Evolutionary conservation across 2,888 invertebrate genomes (phyloP), one percentile per base, ranked within the genome.

Genomic region (Hipparchia semele): DNA sequence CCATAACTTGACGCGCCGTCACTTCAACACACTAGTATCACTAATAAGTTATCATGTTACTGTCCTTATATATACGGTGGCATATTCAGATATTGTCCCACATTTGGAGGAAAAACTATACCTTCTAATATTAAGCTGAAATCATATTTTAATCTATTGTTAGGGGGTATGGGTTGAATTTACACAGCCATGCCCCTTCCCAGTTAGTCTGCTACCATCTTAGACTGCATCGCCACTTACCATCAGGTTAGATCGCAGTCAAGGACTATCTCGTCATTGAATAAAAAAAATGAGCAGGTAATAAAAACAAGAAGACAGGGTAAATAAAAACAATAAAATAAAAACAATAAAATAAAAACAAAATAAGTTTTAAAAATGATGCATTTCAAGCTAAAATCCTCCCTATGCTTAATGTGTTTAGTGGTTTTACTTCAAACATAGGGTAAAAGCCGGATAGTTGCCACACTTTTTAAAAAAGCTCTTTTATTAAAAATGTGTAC

Each of bases 1-100:
- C 84, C 88, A 86, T 87, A 78, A 87, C 86, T 84, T 68, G 60
- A 23, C 45, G 58, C 46, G 23, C 4, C 2, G 9, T n/a, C 56
- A 61, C 45, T 74, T 5, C 9, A 13, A 51, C 13, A 60, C 68
- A 68, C 68, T 76, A 58, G 61, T 66, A 51, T 13, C 46, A 56
- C 62, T 61, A 54, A 9, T 12, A 13, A 54, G 54, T 68, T 67
- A 46, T 68, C 56, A 72, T 68, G 62, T 56, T 71, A 66, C 33
- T 65, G 59, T 60, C 6, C 10, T 9, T n/a, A 56, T 1, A 65
- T 12, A 6, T 46, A 51, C 68, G 4, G 53, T 46, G 7, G 6
- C 49, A 33, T 7, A 2, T 23, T 60, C 56, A 67, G 6, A 45
- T 46, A 13, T 67, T 10, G 12, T 23, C 46, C n/a, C 9, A 10